A percentile compares a stretch with the other conserved stretches of the same genome.
phyloP scores from a whole-genome alignment of 1,140 invertebrate species.

The Zeugodacus cucurbitae region DNA sequence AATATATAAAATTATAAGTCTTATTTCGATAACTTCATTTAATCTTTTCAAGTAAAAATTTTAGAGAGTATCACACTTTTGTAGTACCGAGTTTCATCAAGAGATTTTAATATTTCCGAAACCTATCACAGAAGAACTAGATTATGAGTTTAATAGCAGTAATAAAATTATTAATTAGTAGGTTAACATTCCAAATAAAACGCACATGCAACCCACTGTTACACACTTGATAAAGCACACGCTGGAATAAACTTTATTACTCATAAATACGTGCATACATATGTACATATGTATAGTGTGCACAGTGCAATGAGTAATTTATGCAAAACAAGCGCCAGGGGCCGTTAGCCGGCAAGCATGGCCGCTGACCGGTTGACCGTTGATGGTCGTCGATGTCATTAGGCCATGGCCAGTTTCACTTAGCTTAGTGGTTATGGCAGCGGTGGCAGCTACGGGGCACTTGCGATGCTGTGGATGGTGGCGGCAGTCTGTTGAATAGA shows the following conservation, averaged over 20 bases:
- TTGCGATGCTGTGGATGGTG: not conserved
- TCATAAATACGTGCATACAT: not conserved
- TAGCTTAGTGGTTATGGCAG: slow-evolving; percentile 9
- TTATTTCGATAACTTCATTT: too few species aligned
- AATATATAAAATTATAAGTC: too few species aligned
- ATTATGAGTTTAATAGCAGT: too few species aligned
- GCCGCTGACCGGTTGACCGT: slow-evolving; percentile 7
- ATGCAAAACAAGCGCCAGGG: not conserved
- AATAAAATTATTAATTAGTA: too few species aligned
- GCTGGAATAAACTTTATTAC: not conserved
- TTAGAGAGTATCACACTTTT: too few species aligned
- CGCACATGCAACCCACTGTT: not conserved
- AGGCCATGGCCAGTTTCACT: slow-evolving; percentile 24
- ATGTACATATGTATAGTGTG: not conserved
- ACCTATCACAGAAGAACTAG: too few species aligned
- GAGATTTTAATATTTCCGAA: too few species aligned
- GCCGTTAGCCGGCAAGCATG: not conserved
- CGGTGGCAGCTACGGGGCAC: not conserved
- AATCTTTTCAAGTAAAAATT: too few species aligned
- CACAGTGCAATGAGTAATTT: not conserved
- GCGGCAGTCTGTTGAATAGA: not conserved
- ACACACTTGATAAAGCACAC: not conserved
- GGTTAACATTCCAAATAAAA: too few species aligned
- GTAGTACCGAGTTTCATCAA: too few species aligned
- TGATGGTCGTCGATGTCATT: slow-evolving; percentile 31